Evolutionary conservation across 2,113 vertebrate species (phyloP).

Genomic region (Mesembrinibis cayennensis): DNA sequence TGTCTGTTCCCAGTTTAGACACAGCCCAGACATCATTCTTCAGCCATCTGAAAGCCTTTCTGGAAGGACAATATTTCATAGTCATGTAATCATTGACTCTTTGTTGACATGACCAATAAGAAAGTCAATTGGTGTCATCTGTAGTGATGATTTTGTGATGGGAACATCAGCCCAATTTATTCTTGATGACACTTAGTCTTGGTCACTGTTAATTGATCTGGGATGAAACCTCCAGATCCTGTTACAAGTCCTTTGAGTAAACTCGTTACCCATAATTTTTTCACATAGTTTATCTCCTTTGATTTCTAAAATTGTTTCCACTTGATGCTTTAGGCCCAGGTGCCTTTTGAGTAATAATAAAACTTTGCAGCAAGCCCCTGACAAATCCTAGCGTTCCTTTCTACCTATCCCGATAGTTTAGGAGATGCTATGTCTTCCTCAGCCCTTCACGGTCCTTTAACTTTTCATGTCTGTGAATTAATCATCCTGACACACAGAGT

Average conservation of each 20-base stretch:
- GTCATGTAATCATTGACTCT: neutral
- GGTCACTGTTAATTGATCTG: slow-evolving; percentile 30
- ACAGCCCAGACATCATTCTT: slow-evolving; percentile 22
- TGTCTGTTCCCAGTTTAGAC: slow-evolving; percentile 41
- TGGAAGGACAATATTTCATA: slow-evolving; percentile 34
- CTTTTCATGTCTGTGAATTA: slow-evolving; percentile 49
- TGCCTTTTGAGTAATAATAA: slow-evolving; percentile 6
- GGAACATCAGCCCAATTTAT: slow-evolving; percentile 32
- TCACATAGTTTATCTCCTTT: slow-evolving; percentile 37
- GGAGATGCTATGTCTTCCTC: neutral
- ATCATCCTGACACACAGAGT: slow-evolving; percentile 44
- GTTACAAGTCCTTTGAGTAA: slow-evolving; percentile 42
- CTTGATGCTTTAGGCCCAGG: slow-evolving; percentile 31
- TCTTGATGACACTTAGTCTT: slow-evolving; percentile 18
- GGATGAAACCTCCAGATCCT: slow-evolving; percentile 44
- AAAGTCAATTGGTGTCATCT: slow-evolving; percentile 65
- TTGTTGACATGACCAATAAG: slow-evolving; percentile 34
- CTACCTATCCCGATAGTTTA: neutral
- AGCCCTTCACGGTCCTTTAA: neutral
- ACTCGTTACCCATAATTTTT: slow-evolving; percentile 16
- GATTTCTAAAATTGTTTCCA: slow-evolving; percentile 64
- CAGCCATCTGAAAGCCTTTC: neutral
- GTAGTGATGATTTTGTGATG: slow-evolving; percentile 30
- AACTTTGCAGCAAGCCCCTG: neutral
- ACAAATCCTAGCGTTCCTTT: neutral